A percentile compares a stretch with the other conserved stretches of the same genome.
Conservation (phyloP, 2,797 vertebrate genomes). For the Eurystomus glaucurus region DNA sequence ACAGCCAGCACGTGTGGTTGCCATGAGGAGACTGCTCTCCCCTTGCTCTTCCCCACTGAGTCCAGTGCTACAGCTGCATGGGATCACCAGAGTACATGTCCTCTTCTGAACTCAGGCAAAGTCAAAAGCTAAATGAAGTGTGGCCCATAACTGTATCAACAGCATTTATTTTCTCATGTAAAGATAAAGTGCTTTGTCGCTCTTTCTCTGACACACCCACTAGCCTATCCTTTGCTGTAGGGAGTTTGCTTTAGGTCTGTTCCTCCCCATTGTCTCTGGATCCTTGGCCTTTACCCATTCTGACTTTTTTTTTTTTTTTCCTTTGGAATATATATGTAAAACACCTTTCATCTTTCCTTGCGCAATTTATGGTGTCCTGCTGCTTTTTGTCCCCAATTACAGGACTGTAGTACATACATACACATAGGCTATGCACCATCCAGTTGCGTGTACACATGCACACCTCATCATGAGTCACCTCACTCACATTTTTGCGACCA, state of each 20-base stretch:
- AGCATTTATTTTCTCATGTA: background rate
- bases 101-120: background rate
- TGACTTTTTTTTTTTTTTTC: background rate
- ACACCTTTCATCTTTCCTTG: background rate
- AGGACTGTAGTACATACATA: background rate
- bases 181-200: background rate
- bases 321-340: background rate
- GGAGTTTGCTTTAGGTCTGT: background rate
- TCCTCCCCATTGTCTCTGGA: background rate
- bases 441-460: background rate
- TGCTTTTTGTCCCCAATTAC: background rate
- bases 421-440: background rate
- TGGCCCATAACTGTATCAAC: background rate
- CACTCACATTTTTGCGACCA: rapidly evolving
- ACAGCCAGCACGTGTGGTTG: slow-evolving; percentile 1
- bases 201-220: background rate
- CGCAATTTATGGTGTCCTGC: background rate
- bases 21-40: background rate
- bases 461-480: background rate
- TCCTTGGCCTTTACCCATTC: background rate
- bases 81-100: background rate
- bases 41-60: background rate
- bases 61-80: background rate
- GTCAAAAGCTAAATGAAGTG: slow-evolving; percentile 9
- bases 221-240: background rate